A percentile compares a stretch with the other conserved stretches of the same genome.
Conservation (phyloP, 2,797 vertebrate genomes). For the Iguana delicatissima region DNA sequence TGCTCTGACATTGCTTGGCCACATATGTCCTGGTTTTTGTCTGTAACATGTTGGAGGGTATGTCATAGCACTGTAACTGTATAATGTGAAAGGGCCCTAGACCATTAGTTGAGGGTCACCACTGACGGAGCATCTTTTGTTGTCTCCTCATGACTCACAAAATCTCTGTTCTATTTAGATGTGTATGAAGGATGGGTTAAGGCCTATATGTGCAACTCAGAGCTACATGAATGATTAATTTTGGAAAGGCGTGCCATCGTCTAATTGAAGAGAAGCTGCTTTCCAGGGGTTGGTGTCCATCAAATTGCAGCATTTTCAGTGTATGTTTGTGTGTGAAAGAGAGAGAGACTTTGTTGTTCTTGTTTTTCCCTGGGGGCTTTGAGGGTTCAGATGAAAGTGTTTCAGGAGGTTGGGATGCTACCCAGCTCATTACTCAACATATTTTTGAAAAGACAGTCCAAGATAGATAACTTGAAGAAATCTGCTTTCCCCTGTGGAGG, state of each 20-base stretch:
- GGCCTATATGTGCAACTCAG: background rate
- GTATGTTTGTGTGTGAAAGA: too few species aligned
- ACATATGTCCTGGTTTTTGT: too few species aligned
- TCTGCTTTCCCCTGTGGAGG: constrained; percentile 48
- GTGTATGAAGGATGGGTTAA: background rate
- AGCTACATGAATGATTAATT: background rate
- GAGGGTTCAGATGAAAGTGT: constrained; percentile 51
- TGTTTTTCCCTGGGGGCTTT: background rate
- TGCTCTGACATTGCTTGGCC: too few species aligned
- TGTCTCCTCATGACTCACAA: background rate
- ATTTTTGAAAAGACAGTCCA: constrained; percentile 35
- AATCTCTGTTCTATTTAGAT: background rate
- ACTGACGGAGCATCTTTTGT: background rate
- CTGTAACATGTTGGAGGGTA: too few species aligned
- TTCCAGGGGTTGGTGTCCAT: constrained; percentile 44
- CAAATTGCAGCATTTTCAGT: background rate
- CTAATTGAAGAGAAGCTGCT: constrained; percentile 40
- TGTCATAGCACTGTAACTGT: too few species aligned
- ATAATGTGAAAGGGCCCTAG: too few species aligned
- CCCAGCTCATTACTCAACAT: constrained; percentile 63
- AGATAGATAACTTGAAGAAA: constrained; percentile 58
- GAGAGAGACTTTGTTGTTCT: background rate
- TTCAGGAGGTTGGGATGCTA: constrained; percentile 63
- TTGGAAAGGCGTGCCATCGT: constrained; percentile 40
- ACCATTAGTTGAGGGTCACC: background rate